Conservation (phyloP, 2,113 vertebrate genomes). For the Leucosticte australis region DNA sequence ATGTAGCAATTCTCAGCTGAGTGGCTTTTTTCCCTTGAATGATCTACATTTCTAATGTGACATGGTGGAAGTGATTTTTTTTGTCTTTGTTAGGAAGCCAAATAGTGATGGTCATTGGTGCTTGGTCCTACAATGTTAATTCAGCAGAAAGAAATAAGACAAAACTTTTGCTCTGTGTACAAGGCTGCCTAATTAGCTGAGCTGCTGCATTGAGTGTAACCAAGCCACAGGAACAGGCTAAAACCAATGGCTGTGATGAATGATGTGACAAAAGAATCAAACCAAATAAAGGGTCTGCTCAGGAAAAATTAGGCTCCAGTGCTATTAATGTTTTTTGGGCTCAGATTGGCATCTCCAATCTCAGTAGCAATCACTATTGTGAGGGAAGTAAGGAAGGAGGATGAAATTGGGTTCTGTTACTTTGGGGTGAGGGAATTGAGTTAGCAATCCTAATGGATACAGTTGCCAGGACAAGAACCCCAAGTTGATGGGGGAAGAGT, state of each 20-base stretch:
- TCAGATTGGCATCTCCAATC: neutral
- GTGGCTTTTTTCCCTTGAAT: neutral
- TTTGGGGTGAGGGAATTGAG: neutral
- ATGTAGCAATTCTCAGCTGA: neutral
- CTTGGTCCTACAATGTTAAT: conserved; percentile 7
- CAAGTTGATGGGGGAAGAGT: neutral
- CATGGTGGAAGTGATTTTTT: neutral
- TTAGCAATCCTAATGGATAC: neutral
- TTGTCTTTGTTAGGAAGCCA: neutral
- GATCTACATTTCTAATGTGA: neutral
- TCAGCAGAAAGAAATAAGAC: neutral
- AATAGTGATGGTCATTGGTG: neutral
- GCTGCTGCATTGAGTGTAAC: neutral
- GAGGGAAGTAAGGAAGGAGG: neutral
- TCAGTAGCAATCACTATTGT: neutral
- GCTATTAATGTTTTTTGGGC: neutral
- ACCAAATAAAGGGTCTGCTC: neutral
- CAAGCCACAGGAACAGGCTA: neutral
- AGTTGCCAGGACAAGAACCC: rapidly evolving
- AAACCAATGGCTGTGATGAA: conserved; percentile 18
- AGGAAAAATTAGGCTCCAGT: neutral
- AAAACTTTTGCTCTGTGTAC: neutral
- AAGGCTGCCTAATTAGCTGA: neutral
- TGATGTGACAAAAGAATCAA: conserved; percentile 18
- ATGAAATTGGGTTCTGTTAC: neutral